Evolutionary conservation across 2,888 invertebrate species (phyloP).

Genomic region (Escarpia spicata): DNA sequence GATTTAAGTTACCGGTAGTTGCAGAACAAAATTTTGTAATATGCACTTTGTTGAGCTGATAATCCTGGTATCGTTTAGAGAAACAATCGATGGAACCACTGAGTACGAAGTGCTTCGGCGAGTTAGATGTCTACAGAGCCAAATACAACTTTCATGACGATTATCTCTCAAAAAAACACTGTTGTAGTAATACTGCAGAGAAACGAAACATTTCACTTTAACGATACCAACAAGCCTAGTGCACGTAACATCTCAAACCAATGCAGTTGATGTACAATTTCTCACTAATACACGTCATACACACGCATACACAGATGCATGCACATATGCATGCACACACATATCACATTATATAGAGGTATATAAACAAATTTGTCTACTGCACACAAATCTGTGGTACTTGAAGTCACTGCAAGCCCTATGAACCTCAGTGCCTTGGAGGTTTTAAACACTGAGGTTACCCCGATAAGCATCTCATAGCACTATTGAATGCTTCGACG

Average conservation of each 20-base stretch:
- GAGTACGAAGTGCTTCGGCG: background rate
- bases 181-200: background rate
- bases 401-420: background rate
- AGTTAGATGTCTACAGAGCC: background rate
- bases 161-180: background rate
- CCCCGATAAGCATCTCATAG: background rate
- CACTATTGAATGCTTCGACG: background rate
- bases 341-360: constrained; percentile 1
- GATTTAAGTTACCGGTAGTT: background rate
- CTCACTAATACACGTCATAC: background rate
- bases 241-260: background rate
- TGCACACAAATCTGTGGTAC: background rate
- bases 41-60: background rate
- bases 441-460: background rate
- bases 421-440: background rate
- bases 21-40: background rate
- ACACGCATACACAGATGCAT: background rate
- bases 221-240: background rate
- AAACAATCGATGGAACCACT: background rate
- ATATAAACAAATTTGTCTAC: constrained; percentile 7
- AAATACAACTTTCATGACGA: background rate
- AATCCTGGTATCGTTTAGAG: background rate
- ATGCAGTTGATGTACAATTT: background rate
- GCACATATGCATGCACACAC: background rate
- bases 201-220: background rate